Evolutionary conservation across 1,140 invertebrate species (phyloP).

Genomic region (Tribolium madens): DNA sequence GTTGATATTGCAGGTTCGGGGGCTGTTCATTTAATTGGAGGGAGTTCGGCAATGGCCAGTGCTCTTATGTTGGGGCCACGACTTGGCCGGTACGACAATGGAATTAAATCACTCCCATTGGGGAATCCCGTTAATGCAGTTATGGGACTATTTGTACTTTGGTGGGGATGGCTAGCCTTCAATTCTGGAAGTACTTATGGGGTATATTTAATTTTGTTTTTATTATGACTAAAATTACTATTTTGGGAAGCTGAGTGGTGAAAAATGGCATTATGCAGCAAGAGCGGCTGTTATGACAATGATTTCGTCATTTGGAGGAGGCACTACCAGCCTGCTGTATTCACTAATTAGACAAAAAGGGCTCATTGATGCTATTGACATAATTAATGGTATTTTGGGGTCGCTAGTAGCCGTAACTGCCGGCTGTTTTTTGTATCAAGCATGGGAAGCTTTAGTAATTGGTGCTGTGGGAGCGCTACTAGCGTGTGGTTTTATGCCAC

Average conservation of each 20-base stretch:
- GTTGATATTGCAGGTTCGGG: slow-evolving; percentile 94
- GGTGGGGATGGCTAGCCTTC: slow-evolving; percentile 96
- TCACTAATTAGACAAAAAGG: slow-evolving; percentile 78
- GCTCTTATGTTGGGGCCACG: slow-evolving; percentile 91
- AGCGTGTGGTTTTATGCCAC: slow-evolving; percentile 76
- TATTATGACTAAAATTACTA: not conserved
- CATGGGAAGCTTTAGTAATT: slow-evolving; percentile 88
- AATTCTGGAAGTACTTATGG: slow-evolving; percentile 92
- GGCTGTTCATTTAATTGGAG: slow-evolving; percentile 89
- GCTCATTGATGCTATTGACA: slow-evolving; percentile 82
- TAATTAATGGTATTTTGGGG: slow-evolving; percentile 91
- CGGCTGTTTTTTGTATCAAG: slow-evolving; percentile 87
- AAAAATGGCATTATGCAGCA: slow-evolving; percentile 89
- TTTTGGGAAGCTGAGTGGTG: slow-evolving; percentile 70
- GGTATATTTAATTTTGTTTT: slow-evolving; percentile 64
- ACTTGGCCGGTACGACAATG: slow-evolving; percentile 86
- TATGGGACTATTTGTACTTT: slow-evolving; percentile 92
- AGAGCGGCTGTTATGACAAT: slow-evolving; percentile 91
- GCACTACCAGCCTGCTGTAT: slow-evolving; percentile 78
- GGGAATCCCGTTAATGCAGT: slow-evolving; percentile 92
- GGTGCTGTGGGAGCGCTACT: slow-evolving; percentile 83
- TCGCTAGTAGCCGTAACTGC: slow-evolving; percentile 91
- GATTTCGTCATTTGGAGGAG: slow-evolving; percentile 90
- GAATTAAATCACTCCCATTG: slow-evolving; percentile 79
- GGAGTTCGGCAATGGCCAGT: slow-evolving; percentile 83